A percentile compares a stretch with the other conserved stretches of the same genome.
These are phyloP conservation scores for Megaceryle torquata DNA, from an alignment of 2,113 vertebrate species.

Conservation along the genomic window DNA sequence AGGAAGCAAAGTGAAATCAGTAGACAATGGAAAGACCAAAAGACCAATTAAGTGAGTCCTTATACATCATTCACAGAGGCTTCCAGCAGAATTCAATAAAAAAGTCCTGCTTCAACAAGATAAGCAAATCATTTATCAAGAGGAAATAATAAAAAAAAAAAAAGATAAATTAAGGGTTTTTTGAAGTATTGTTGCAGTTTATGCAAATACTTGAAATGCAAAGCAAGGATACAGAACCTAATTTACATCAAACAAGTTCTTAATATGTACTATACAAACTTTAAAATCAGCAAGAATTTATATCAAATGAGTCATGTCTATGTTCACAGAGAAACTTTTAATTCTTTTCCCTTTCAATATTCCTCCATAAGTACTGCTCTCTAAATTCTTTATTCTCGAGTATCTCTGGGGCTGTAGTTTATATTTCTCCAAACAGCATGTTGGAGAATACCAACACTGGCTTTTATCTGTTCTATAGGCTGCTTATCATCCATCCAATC, in stretches of 20 bases:
- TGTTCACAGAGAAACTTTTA: neutral
- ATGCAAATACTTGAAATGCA: neutral
- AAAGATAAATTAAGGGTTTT: neutral
- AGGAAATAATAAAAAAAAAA: neutral
- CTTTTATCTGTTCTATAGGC: neutral
- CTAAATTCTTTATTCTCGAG: neutral
- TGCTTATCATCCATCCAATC: neutral
- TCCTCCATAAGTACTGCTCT: neutral
- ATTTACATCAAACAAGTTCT: neutral
- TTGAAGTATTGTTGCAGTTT: neutral
- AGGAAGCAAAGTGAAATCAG: neutral
- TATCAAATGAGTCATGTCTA: neutral
- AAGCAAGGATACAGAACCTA: neutral
- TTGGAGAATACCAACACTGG: neutral
- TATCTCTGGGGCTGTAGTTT: neutral
- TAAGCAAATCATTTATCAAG: neutral
- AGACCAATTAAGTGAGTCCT: constrained; percentile 20
- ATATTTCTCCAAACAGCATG: neutral
- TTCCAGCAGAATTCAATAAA: neutral
- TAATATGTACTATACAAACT: neutral
- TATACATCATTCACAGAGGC: neutral
- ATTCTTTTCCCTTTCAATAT: neutral
- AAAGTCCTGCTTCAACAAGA: neutral
- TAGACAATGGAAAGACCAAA: neutral
- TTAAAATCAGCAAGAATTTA: neutral